phyloP scores from a whole-genome alignment of 1,140 invertebrate species.

The Drepana arcuata region DNA sequence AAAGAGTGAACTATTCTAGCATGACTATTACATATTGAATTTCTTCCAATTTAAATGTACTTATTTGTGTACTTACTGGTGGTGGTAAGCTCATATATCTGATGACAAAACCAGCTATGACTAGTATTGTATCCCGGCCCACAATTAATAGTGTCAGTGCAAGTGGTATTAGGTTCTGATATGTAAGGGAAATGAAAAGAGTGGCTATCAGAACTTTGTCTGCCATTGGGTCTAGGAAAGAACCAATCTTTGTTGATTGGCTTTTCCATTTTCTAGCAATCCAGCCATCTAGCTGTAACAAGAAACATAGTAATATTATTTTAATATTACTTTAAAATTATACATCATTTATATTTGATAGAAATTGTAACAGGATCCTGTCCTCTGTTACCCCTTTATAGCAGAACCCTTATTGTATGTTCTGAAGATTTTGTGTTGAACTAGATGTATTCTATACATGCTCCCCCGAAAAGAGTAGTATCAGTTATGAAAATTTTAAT shows the following conservation, averaged over 20 bases:
- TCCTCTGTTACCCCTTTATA: no score
- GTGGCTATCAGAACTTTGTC: conserved; percentile 95
- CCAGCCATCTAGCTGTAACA: conserved; percentile 91
- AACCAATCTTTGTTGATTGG: conserved; percentile 93
- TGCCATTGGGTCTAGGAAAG: conserved; percentile 97
- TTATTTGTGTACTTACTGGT: conserved; percentile 77
- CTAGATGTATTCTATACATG: no score
- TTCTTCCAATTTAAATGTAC: neutral
- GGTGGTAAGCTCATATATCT: conserved; percentile 91
- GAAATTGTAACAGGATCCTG: conserved; percentile 3
- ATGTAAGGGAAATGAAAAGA: conserved; percentile 89
- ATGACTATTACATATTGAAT: no score
- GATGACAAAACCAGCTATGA: conserved; percentile 88
- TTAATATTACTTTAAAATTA: conserved; percentile 7
- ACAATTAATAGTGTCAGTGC: conserved; percentile 89
- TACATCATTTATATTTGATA: neutral
- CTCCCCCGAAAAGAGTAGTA: no score
- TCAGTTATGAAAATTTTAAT: no score
- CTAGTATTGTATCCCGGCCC: conserved; percentile 85
- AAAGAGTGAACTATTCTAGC: no score
- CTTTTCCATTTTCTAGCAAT: conserved; percentile 93
- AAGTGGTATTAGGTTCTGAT: conserved; percentile 88
- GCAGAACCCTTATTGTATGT: neutral
- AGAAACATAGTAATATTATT: conserved; percentile 15
- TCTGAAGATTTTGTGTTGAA: neutral